Percentiles rank a stretch among this genome's conserved stretches.
Evolutionary conservation across 2,888 invertebrate genomes (phyloP).

Genomic region (Hofmannophila pseudospretella): DNA sequence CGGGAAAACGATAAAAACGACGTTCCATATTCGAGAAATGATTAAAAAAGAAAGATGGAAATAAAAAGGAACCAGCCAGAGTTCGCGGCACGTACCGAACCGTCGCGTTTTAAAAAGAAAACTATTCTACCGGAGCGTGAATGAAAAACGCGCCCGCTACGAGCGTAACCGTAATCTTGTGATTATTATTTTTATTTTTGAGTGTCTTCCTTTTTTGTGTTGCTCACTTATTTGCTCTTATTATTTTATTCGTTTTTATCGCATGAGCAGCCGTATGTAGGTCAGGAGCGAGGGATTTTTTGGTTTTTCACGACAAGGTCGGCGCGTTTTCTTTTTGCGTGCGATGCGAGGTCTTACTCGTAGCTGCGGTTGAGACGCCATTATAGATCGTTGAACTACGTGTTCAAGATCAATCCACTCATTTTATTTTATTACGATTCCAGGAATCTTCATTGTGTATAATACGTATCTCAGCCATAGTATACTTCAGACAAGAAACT

Average conservation of each 20-base stretch:
- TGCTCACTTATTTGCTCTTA: constrained; percentile 65
- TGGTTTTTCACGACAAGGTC: constrained; percentile 70
- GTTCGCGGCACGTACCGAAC: constrained; percentile 66
- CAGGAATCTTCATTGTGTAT: too few relatives aligned
- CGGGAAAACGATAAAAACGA: constrained; percentile 74
- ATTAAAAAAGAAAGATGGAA: constrained; percentile 67
- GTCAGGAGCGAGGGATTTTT: constrained; percentile 65
- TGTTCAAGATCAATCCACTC: background rate
- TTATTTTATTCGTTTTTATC: constrained; percentile 65
- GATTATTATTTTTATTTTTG: constrained; percentile 74
- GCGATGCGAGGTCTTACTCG: constrained; percentile 9
- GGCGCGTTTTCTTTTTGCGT: constrained; percentile 46
- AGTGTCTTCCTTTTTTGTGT: constrained; percentile 49
- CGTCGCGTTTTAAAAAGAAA: constrained; percentile 73
- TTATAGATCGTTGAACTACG: background rate
- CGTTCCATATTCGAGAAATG: constrained; percentile 76
- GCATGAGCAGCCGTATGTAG: constrained; percentile 64
- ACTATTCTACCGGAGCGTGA: constrained; percentile 72
- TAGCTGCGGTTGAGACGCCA: constrained; percentile 2
- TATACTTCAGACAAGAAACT: too few relatives aligned
- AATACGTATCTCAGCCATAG: too few relatives aligned
- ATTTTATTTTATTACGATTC: too few relatives aligned
- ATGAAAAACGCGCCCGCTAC: constrained; percentile 68
- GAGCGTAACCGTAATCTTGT: constrained; percentile 67
- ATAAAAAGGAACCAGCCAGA: constrained; percentile 49